A percentile compares a stretch with the other conserved stretches of the same genome.
Conservation (phyloP, 2,888 invertebrate species). For the Allophyes oxyacanthae region DNA sequence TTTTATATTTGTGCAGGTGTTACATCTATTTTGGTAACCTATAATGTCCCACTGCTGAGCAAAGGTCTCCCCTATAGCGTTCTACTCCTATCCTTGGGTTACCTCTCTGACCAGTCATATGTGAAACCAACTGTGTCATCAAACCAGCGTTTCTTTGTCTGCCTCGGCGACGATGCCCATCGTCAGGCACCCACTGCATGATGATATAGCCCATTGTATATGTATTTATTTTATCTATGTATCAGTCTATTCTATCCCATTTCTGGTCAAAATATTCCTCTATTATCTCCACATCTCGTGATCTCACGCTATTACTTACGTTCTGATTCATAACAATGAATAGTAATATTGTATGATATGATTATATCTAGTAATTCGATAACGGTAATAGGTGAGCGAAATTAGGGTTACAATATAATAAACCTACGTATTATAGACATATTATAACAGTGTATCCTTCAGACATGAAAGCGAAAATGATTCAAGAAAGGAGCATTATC, state of each 20-base stretch:
- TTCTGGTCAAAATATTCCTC: background rate
- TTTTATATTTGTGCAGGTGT: background rate
- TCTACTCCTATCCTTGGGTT: too few relatives aligned
- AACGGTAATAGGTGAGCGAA: conserved; percentile 18
- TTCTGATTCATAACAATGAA: conserved; percentile 32
- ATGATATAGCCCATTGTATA: too few relatives aligned
- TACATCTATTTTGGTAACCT: background rate
- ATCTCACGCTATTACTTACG: conserved; percentile 25
- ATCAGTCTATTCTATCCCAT: conserved; percentile 1
- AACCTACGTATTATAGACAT: conserved; percentile 9
- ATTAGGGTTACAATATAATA: conserved; percentile 25
- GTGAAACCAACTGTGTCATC: too few relatives aligned
- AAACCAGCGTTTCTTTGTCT: too few relatives aligned
- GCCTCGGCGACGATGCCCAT: too few relatives aligned
- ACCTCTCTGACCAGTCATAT: too few relatives aligned
- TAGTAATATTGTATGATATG: conserved; percentile 19
- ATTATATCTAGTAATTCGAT: conserved; percentile 4
- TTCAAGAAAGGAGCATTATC: conserved; percentile 47
- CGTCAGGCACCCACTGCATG: too few relatives aligned
- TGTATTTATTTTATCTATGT: background rate
- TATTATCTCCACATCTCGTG: conserved; percentile 9
- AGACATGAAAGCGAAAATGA: conserved; percentile 42
- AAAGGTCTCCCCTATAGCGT: too few relatives aligned
- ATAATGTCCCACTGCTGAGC: background rate
- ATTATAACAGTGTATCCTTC: conserved; percentile 10